Percentiles rank a stretch among this genome's conserved stretches.
phyloP scores from a whole-genome alignment of 1,140 invertebrate species.

The Rhopalosiphum padi region DNA sequence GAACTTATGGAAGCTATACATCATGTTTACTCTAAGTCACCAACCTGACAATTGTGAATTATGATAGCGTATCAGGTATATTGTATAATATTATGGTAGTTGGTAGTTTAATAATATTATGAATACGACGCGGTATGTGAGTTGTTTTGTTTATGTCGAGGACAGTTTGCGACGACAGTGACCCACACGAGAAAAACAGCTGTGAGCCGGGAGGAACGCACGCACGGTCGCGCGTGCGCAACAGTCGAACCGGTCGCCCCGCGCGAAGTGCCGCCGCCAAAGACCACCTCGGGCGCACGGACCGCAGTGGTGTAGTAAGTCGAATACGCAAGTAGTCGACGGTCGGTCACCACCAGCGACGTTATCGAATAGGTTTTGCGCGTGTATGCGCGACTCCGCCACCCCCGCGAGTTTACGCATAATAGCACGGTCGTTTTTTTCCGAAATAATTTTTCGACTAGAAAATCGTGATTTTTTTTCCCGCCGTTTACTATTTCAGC shows the following conservation, averaged over 20 bases:
- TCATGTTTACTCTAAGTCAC: neutral
- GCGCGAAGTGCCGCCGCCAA: neutral
- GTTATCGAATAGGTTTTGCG: too few species aligned
- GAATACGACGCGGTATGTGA: neutral
- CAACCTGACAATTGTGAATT: neutral
- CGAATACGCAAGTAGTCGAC: neutral
- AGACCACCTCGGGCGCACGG: neutral
- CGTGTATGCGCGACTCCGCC: neutral
- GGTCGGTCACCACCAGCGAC: neutral
- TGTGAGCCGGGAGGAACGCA: neutral
- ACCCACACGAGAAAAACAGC: conserved; percentile 20
- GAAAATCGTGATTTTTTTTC: neutral
- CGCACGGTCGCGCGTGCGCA: neutral
- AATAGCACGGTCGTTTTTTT: neutral
- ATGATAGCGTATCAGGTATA: neutral
- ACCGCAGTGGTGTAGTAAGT: neutral
- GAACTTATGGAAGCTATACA: too few species aligned
- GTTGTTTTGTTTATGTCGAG: conserved; percentile 16
- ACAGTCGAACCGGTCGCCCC: conserved; percentile 25
- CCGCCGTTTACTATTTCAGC: neutral
- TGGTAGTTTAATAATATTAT: neutral
- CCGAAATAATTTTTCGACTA: neutral
- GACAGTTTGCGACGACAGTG: neutral
- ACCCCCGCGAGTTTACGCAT: neutral
- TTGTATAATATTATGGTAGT: neutral